Base-by-base conservation (phyloP, 2,888 invertebrate species). In the Phyllotreta cruciferae region DNA sequence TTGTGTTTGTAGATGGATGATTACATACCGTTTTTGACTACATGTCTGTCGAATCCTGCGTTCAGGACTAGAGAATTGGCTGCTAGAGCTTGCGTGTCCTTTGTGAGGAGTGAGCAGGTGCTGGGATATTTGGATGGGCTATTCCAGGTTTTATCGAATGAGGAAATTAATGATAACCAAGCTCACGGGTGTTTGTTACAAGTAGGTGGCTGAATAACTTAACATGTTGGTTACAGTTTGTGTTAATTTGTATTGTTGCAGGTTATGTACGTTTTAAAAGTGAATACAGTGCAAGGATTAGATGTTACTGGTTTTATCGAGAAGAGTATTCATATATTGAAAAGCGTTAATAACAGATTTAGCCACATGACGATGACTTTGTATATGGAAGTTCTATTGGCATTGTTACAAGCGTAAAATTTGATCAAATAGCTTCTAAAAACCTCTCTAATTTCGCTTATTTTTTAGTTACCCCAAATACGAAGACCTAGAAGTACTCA, bases 41-140 rank as follows among this genome's bases (percentile, higher is more conserved):
- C 83, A 34, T 92, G 91, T 77, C 87, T 89, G 1, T 79, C 82
- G 47, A 89, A 90, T 79, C 82, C 86, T 8, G 87, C 88, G 66
- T 85, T 88, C 75, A 86, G 88, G 79, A 91, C 90, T 0, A 83
- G 94, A 39, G 85, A 87, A 73, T 83, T 93, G 68, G 90, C 92
- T 1, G 91, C 92, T 0, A 85, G 85, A 74, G 91, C 92, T 1
- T 81, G 89, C 35, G 84, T 87, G 13, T 85, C 89, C 14, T 79
- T 90, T 62, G 82, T 89, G 37, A 74, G 73, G 35, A 72, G 79
- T 61, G 74, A 73, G 38, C 55, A 81, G 37, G 78, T 81, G 53
- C 66, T 75, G 1, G 64, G 60, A 6, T 66, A 71, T 67, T 75
- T 13, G 77, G 81, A 68, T 10, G 65, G 66, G n/a, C 67, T 69